phyloP scores from a whole-genome alignment of 1,140 invertebrate genomes.

The Scaptomyza hsui region DNA sequence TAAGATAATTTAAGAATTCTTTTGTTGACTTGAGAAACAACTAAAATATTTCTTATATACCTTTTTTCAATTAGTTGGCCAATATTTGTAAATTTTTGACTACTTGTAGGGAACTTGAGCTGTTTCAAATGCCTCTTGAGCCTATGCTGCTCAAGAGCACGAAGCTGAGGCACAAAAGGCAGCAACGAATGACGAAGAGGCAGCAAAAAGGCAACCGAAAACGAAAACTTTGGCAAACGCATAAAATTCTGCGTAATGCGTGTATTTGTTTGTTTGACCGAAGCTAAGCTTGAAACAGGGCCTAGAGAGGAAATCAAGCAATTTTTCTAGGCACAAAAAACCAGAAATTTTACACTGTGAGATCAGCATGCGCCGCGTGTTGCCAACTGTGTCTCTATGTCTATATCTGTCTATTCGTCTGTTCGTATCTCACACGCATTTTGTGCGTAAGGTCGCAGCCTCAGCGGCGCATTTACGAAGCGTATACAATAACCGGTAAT shows the following conservation, averaged over 20 bases:
- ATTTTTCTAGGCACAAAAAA: slow-evolving; percentile 31
- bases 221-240: slow-evolving; percentile 79
- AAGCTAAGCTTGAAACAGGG: slow-evolving; percentile 44
- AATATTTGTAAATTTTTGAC: slow-evolving; percentile 1
- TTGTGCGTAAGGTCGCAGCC: slow-evolving; percentile 78
- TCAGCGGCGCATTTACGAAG: slow-evolving; percentile 48
- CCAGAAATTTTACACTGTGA: slow-evolving; percentile 46
- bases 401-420: slow-evolving; percentile 20
- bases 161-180: slow-evolving; percentile 60
- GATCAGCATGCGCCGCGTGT: slow-evolving; percentile 70
- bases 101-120: slow-evolving; percentile 34
- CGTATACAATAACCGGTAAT: slow-evolving; percentile 78
- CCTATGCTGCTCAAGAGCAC: slow-evolving; percentile 23
- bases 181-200: slow-evolving; percentile 55
- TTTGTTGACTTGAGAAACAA: too few relatives aligned
- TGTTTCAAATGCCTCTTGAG: slow-evolving; percentile 34
- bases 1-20: too few relatives aligned
- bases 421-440: slow-evolving; percentile 61
- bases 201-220: slow-evolving; percentile 46
- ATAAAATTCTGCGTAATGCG: slow-evolving; percentile 75
- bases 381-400: slow-evolving; percentile 26
- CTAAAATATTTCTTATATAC: too few relatives aligned
- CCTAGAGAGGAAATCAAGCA: slow-evolving; percentile 35
- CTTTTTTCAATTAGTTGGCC: slow-evolving; percentile 11
- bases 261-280: slow-evolving; percentile 59